Base-by-base conservation (phyloP, 2,113 vertebrate species). In the Neotoma lepida region DNA sequence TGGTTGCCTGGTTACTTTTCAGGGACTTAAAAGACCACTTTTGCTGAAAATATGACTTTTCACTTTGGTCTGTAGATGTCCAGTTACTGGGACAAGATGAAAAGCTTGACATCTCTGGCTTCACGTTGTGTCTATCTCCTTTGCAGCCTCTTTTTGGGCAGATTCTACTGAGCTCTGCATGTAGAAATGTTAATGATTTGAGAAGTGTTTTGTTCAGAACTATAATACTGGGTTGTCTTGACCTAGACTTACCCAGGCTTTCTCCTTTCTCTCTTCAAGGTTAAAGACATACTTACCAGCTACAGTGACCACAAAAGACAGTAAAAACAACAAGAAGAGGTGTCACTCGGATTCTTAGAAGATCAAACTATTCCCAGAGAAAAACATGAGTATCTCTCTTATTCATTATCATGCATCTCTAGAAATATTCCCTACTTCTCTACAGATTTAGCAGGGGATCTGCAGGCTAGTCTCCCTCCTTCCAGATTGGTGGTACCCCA, bases 1-100 rank as follows among this genome's bases (percentile, higher is more conserved):
- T 49, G 30, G 74, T 90, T 90, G 88, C 33, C 33, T 90, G 26
- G 39, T 78, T 90, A 51, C 74, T 90, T 89, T 64, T 26, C 56
- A n/a, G 12, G 44, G 22, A 77, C 73, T 51, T 78, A 35, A 44
- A 88, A 76, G 88, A 63, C 33, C 58, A 64, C 73, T n/a, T 64
- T 66, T 78, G 18, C 58, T 90, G 58, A 66, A 51, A 90, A 77
- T 49, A 35, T 76, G 39, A 61, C 87, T 88, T 74, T 88, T 88
- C 26, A 58, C 39, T 88, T 76, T 44, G 39, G 24, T 56, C 70
- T 33, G 86, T 26, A 77, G 61, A 28, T 77, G 41, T 49, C 73
- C 56, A 63, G 73, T 51, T 49, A 78, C 35, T 39, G 44, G 61
- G 76, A 39, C 74, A 78, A 20, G 88, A 78, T 78, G 74, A 66